These are phyloP conservation scores for Hiodon alosoides DNA, from an alignment of 2,113 vertebrate species.

Conservation along the genomic window DNA sequence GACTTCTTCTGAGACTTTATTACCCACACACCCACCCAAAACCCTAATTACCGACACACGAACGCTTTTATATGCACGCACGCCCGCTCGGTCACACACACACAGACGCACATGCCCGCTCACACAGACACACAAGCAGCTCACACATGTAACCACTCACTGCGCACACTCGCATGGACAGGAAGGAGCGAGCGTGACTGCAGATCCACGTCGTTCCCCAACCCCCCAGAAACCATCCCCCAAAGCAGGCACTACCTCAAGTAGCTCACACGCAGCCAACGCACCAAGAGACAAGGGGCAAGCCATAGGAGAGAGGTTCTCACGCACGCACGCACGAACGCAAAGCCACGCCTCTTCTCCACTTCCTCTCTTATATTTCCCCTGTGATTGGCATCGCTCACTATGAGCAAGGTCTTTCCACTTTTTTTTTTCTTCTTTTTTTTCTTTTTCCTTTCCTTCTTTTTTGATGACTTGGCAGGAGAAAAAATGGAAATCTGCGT, in stretches of 20 bases:
- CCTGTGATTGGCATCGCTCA: slow-evolving; percentile 53
- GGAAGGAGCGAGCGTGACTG: slow-evolving; percentile 18
- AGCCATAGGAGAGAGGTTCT: neutral
- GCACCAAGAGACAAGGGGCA: neutral
- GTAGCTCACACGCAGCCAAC: neutral
- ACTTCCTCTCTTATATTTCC: slow-evolving; percentile 26
- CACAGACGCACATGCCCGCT: slow-evolving; percentile 6
- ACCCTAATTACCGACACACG: too few relatives aligned
- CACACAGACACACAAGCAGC: slow-evolving; percentile 1
- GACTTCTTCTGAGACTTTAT: slow-evolving; percentile 17
- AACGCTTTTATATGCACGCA: slow-evolving; percentile 41
- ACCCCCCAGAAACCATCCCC: neutral
- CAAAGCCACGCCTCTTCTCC: neutral
- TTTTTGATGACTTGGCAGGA: slow-evolving; percentile 45
- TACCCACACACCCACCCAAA: slow-evolving; percentile 34
- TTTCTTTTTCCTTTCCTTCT: slow-evolving; percentile 29
- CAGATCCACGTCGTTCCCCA: slow-evolving; percentile 8
- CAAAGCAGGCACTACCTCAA: neutral
- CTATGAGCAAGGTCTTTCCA: slow-evolving; percentile 49
- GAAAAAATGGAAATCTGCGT: slow-evolving; percentile 37
- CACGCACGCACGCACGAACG: neutral
- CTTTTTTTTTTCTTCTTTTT: slow-evolving; percentile 26
- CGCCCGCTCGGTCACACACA: slow-evolving; percentile 31
- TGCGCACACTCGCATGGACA: neutral
- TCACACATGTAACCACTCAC: neutral